These are phyloP conservation scores for Amphipyra berbera DNA, from an alignment of 2,888 invertebrate species.

Conservation along the genomic window DNA sequence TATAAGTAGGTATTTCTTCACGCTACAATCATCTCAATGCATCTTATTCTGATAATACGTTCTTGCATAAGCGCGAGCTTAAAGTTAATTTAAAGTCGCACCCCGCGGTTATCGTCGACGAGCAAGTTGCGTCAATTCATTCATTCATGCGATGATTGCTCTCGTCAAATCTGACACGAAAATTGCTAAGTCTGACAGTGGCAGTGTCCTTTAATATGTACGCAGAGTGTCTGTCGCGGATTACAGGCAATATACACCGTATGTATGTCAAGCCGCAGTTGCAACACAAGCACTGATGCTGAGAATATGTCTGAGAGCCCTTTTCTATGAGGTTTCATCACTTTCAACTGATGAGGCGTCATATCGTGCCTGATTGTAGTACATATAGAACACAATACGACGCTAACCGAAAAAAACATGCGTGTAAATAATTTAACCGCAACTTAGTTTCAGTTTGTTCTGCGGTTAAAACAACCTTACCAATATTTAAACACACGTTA, in stretches of 20 bases:
- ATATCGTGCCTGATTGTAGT: conserved; percentile 23
- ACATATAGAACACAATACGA: conserved; percentile 25
- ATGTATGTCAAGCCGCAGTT: conserved; percentile 86
- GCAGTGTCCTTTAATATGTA: conserved; percentile 67
- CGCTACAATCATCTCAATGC: conserved; percentile 34
- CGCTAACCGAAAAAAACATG: conserved; percentile 8
- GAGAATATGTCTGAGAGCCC: conserved; percentile 80
- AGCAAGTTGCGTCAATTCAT: conserved; percentile 60
- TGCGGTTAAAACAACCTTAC: conserved; percentile 21
- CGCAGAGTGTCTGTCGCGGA: conserved; percentile 66
- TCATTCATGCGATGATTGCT: conserved; percentile 60
- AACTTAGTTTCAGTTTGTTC: conserved; percentile 22
- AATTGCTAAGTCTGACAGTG: conserved; percentile 58
- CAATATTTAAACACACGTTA: conserved; percentile 25
- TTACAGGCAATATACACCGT: conserved; percentile 67
- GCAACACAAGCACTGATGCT: conserved; percentile 72
- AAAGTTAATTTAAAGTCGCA: conserved; percentile 51
- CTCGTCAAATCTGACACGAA: conserved; percentile 66
- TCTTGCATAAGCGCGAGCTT: conserved; percentile 55
- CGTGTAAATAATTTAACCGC: conserved; percentile 36
- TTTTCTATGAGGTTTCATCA: conserved; percentile 73
- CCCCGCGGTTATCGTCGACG: conserved; percentile 54
- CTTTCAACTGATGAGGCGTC: conserved; percentile 49
- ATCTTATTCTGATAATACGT: conserved; percentile 43
- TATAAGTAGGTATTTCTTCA: conserved; percentile 23